These are phyloP conservation scores for Hemibagrus guttatus DNA, from an alignment of 2,797 vertebrate genomes.

Conservation along the genomic window DNA sequence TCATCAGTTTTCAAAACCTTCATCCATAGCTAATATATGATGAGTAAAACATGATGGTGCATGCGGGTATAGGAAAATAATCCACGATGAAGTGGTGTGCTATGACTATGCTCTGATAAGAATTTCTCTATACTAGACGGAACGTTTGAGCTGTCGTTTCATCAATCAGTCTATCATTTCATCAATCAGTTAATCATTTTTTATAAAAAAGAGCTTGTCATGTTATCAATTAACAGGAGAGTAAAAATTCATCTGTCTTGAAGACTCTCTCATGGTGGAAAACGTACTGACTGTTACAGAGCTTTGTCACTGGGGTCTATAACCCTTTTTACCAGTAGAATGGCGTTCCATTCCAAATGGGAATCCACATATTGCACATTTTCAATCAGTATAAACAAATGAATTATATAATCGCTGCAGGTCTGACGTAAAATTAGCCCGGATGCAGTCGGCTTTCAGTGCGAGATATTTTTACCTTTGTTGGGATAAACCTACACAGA, in stretches of 20 bases:
- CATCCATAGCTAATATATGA: background rate
- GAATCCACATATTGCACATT: no score
- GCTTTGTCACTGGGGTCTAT: background rate
- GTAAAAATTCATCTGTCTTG: no score
- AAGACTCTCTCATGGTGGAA: background rate
- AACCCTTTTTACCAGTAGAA: no score
- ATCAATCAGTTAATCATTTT: background rate
- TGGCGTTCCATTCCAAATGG: no score
- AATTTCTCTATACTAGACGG: background rate
- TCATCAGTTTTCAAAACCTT: background rate
- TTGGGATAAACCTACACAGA: no score
- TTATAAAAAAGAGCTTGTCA: background rate
- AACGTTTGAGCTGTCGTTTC: background rate
- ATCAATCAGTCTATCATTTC: background rate
- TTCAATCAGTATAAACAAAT: no score
- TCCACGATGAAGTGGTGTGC: background rate
- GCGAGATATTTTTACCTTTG: no score
- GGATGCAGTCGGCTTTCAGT: no score
- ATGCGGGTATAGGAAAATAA: background rate
- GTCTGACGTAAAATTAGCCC: no score
- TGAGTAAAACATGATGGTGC: background rate
- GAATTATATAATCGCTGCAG: no score
- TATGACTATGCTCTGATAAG: background rate
- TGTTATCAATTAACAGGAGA: background rate
- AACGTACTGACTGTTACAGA: background rate